Base-by-base conservation (phyloP, 2,797 vertebrate genomes). In the Xiphorhynchus erythropygius region DNA sequence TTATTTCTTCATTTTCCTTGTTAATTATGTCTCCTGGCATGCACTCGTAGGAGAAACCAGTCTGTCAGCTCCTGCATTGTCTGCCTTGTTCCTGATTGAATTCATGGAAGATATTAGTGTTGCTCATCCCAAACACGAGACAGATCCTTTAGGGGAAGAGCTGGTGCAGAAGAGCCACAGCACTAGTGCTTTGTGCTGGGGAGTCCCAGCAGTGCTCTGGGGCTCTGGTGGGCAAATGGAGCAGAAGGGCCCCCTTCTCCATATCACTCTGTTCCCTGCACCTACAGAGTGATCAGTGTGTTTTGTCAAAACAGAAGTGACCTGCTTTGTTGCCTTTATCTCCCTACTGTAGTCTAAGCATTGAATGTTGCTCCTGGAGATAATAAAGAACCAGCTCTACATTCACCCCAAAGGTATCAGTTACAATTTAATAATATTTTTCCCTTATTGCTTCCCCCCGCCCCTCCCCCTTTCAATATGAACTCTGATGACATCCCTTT, bases 221-320 rank as follows among this genome's bases (percentile, higher is more conserved):
- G 44, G 49, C 57, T 53, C 0, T 0, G 8, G 23, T 65, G 76
- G 17, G 27, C 10, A 27, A 13, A 50, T 1, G 24, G 18, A 37
- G 50, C 70, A 6, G 35, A 33, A 19, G 75, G 44, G 9, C 23
- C 18, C 22, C 3, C 42, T 75, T 30, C 18, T 21, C 15, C 28
- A 5, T 0, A 1, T 25, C 1, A 0, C 46, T 57, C 37, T 12
- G 11, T 2, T 78, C 37, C 44, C 56, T 0, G 1, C 44, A 1
- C 60, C 59, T 39, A 24, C 19, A n/a, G 25, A 18, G 33, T 1
- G 3, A 35, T 18, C n/a, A 1, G 27, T 12, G 71, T 15, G 0
- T 57, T 64, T n/a, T 49, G 52, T 60, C 63, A 39, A 17, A 86
- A 16, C 64, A 32, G 27, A 71, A 44, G 41, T 33, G 73, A 60